These are phyloP conservation scores for Helicoverpa assulta DNA, from an alignment of 2,888 invertebrate genomes.

Conservation along the genomic window DNA sequence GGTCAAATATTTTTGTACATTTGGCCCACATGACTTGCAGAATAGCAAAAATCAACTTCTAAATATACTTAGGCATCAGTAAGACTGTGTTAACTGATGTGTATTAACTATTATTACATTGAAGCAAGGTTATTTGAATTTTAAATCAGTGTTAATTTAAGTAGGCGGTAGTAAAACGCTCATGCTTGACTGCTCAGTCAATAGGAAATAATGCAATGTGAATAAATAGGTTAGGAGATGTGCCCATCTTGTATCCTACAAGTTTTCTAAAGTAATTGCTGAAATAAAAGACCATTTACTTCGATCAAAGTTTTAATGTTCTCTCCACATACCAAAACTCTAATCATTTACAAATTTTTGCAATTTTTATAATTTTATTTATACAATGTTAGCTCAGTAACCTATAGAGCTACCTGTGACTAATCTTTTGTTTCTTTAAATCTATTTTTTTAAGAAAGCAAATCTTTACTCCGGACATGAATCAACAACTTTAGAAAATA, in stretches of 20 bases:
- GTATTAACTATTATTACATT: not conserved
- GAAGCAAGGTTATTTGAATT: constrained; percentile 25
- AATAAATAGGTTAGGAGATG: constrained; percentile 1
- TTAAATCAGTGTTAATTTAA: constrained; percentile 12
- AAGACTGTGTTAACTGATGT: not conserved
- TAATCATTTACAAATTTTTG: constrained; percentile 83
- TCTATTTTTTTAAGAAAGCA: constrained; percentile 83
- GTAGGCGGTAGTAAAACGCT: not conserved
- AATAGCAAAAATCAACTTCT: not conserved
- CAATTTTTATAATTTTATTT: constrained; percentile 86
- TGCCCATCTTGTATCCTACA: not conserved
- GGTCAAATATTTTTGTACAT: constrained; percentile 11
- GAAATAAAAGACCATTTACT: constrained; percentile 75
- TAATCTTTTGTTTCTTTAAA: constrained; percentile 77
- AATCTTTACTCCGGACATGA: constrained; percentile 76
- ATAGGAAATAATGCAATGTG: not conserved
- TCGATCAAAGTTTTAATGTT: constrained; percentile 85
- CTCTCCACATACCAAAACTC: constrained; percentile 77
- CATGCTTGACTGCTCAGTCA: not conserved
- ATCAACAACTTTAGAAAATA: constrained; percentile 84
- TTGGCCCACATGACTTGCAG: not conserved
- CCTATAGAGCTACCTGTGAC: constrained; percentile 84
- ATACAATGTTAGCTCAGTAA: constrained; percentile 84
- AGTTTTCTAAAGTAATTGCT: not conserved
- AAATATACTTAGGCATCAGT: not conserved